Percentiles rank a stretch among this genome's conserved stretches.
Evolutionary conservation across 2,113 vertebrate genomes (phyloP).

Genomic region (Leucopsar rothschildi): DNA sequence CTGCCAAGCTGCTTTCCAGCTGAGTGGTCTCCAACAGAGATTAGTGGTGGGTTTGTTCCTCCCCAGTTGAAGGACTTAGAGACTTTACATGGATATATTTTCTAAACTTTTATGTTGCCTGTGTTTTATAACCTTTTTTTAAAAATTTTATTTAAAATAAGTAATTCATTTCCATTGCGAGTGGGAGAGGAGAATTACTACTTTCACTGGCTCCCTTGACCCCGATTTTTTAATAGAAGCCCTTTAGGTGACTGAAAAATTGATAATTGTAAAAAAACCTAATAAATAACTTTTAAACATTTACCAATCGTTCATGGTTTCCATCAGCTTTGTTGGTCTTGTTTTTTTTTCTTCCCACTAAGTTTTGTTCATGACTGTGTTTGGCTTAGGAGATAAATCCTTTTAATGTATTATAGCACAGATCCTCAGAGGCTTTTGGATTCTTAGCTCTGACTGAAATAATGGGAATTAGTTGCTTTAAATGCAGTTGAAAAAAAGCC

Average conservation of each 20-base stretch:
- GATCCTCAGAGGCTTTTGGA: background rate
- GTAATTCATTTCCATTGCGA: background rate
- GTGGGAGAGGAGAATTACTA: background rate
- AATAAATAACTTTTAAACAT: background rate
- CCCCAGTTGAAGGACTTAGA: background rate
- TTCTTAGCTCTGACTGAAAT: background rate
- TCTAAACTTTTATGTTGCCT: background rate
- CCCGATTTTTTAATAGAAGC: background rate
- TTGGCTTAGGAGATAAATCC: background rate
- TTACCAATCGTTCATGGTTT: background rate
- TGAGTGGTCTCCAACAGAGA: fast-evolving
- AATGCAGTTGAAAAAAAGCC: background rate
- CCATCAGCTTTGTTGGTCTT: background rate
- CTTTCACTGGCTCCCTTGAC: background rate
- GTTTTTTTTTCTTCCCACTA: background rate
- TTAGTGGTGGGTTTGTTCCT: background rate
- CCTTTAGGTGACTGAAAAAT: background rate
- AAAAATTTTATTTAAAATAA: background rate
- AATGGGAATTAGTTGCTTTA: background rate
- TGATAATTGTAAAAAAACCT: background rate
- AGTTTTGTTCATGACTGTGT: background rate
- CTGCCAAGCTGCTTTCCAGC: background rate
- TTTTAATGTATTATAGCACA: background rate
- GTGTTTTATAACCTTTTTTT: fast-evolving
- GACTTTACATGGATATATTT: background rate